Percentiles rank a stretch among this genome's conserved stretches.
Evolutionary conservation across 2,113 vertebrate species (phyloP).

Genomic region (Nibea coibor): DNA sequence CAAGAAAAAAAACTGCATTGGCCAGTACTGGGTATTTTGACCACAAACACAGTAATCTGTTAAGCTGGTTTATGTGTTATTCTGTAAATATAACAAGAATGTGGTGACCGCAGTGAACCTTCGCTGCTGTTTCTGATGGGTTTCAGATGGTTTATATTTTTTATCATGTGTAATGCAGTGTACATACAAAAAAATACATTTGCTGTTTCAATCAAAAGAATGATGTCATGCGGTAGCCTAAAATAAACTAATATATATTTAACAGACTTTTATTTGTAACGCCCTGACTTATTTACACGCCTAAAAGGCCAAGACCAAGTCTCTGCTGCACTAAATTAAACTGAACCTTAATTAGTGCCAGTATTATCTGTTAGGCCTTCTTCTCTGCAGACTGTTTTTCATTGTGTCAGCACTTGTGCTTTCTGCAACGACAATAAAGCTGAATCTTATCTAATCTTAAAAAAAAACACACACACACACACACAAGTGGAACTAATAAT

Average conservation of each 20-base stretch:
- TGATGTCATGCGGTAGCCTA: not conserved
- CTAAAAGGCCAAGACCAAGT: no score
- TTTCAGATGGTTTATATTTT: conserved; percentile 27
- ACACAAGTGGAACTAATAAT: conserved; percentile 5
- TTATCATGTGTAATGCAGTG: not conserved
- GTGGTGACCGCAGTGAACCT: not conserved
- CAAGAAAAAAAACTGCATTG: not conserved
- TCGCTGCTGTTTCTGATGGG: not conserved
- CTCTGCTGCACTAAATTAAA: no score
- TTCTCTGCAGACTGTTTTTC: not conserved
- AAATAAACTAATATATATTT: conserved; percentile 58
- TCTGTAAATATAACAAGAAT: conserved; percentile 64
- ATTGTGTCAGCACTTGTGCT: no score
- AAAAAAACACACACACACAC: not conserved
- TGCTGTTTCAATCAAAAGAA: conserved; percentile 18
- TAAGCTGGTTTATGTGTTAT: conserved; percentile 38
- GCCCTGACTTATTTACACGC: not conserved
- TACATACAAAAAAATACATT: not conserved
- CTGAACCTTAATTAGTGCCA: no score
- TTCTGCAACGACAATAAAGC: no score
- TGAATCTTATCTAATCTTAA: no score
- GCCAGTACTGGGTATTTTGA: conserved; percentile 53
- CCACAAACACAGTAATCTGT: conserved; percentile 42
- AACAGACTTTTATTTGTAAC: not conserved
- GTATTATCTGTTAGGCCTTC: no score